These are phyloP conservation scores for Maniola hyperantus DNA, from an alignment of 2,888 invertebrate species.

Conservation along the genomic window DNA sequence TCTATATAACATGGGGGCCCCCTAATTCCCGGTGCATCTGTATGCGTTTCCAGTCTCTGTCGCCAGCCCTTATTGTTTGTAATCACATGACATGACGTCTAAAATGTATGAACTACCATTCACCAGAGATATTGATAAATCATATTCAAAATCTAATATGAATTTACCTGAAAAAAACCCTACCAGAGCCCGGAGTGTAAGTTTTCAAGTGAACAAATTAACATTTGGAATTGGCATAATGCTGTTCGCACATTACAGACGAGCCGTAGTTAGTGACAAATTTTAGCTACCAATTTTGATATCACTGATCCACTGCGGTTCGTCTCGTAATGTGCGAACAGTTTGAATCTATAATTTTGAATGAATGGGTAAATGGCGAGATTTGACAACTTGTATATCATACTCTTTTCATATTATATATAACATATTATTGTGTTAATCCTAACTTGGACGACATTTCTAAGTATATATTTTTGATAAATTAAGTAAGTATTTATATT, in stretches of 20 bases:
- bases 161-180: slow-evolving; percentile 2
- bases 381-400: background rate
- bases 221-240: background rate
- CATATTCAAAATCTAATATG: background rate
- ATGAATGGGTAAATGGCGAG: background rate
- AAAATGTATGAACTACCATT: slow-evolving; percentile 19
- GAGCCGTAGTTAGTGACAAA: background rate
- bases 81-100: slow-evolving; percentile 3
- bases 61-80: slow-evolving; percentile 10
- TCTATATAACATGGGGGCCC: background rate
- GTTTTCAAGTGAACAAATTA: background rate
- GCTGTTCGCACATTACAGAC: background rate
- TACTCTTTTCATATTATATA: no score
- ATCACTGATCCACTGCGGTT: background rate
- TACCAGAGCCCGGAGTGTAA: slow-evolving; percentile 5
- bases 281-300: no score
- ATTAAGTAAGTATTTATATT: no score
- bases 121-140: background rate
- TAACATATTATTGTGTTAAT: no score
- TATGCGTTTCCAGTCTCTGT: background rate
- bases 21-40: background rate
- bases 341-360: background rate
- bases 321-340: background rate
- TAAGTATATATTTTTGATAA: background rate
- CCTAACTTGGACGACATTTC: background rate